Evolutionary conservation across 2,113 vertebrate species (phyloP), one percentile per base, ranked within the genome.

Genomic region (Hyperoodon ampullatus): DNA sequence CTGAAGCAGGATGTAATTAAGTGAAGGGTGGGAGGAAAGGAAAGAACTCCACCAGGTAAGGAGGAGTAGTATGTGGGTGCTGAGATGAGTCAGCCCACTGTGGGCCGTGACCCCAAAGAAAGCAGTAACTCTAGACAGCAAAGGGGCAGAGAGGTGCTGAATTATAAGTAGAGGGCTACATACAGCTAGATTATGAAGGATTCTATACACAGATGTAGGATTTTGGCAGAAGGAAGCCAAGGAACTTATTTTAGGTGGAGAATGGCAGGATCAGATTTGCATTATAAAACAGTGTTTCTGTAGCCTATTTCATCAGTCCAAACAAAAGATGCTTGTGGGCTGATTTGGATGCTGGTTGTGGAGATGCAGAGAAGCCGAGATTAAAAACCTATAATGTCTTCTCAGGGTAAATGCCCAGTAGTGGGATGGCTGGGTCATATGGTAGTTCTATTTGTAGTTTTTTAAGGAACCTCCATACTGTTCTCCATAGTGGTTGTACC

Each of bases 141-240:
- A 42, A 14, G 35, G 14, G 11, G 12, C 14, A 11, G 13, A 35
- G 2, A 47, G 11, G 13, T 8, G 0, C 2, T 53, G 39, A 19
- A 28, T 18, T 35, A 39, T 6, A 53, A 68, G 19, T 11, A 1
- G 14, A 58, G 42, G 44, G 23, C 7, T 63, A 21, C 7, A 35
- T 18, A 4, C 58, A 55, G 58, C 47, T 55, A 44, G 24, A 44
- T 55, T n/a, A 26, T 47, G 71, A 80, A 53, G 55, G 30, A n/a
- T 53, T 61, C 24, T 35, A 1, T 55, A 26, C 12, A 15, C 10
- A 13, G 5, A 6, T 50, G 0, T 53, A 35, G 12, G 18, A 74
- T 63, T 70, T 88, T 15, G 18, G 12, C 10, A 61, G 65, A 63
- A 39, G 26, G 77, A 85, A 88, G 9, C 50, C 50, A 55, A 70